phyloP scores from a whole-genome alignment of 2,888 invertebrate species.

The Orthonevra nobilis region DNA sequence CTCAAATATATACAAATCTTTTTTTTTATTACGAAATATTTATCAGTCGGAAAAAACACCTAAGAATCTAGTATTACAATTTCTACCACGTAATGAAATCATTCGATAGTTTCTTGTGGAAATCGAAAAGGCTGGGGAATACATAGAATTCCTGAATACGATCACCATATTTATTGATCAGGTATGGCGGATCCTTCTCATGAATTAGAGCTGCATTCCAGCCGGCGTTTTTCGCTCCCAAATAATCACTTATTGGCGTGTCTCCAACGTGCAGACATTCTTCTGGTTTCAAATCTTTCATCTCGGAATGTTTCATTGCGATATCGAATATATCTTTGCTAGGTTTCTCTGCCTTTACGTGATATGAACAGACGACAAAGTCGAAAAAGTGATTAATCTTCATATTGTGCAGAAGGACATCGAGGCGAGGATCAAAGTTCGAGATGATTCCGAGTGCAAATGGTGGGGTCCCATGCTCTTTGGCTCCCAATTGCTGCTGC shows the following conservation, averaged over 20 bases:
- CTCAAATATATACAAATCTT: not conserved
- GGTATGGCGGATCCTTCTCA: conserved; percentile 77
- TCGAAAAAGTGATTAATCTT: conserved; percentile 87
- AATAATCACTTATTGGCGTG: conserved; percentile 87
- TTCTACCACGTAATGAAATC: conserved; percentile 77
- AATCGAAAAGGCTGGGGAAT: conserved; percentile 81
- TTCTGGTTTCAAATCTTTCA: conserved; percentile 80
- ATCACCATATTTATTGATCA: conserved; percentile 79
- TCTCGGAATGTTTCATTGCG: conserved; percentile 82
- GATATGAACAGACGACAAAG: conserved; percentile 90
- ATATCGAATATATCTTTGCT: conserved; percentile 85
- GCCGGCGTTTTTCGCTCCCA: conserved; percentile 87
- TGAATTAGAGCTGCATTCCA: conserved; percentile 86
- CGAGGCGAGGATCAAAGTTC: conserved; percentile 92
- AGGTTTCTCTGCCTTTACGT: conserved; percentile 88
- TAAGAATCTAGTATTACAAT: conserved; percentile 23
- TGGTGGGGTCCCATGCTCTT: conserved; percentile 69
- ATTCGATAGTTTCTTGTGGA: conserved; percentile 79
- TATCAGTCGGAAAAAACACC: conserved; percentile 53
- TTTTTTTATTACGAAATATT: conserved; percentile 22
- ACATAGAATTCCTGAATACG: conserved; percentile 79
- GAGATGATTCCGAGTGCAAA: conserved; percentile 88
- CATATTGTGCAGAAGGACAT: conserved; percentile 84
- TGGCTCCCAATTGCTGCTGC: conserved; percentile 74
- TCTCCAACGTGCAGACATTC: conserved; percentile 93